Evolutionary conservation across 2,797 vertebrate genomes (phyloP).

Genomic region (Oceanodroma leucorhoa): DNA sequence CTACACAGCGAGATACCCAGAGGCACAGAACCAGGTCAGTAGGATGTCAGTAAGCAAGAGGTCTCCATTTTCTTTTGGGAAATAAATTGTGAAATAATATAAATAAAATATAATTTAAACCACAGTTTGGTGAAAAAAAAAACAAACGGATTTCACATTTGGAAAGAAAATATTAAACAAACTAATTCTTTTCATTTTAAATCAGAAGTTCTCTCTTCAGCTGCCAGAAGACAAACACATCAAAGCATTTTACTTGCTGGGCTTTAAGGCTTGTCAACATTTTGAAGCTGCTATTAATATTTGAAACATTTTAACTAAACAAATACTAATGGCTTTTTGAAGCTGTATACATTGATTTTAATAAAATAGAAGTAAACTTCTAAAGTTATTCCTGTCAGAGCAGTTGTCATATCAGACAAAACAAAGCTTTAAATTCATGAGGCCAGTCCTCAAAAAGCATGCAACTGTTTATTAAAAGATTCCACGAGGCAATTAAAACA

Average conservation of each 20-base stretch:
- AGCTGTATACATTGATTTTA: background rate
- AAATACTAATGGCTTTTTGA: background rate
- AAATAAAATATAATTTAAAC: background rate
- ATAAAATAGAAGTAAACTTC: background rate
- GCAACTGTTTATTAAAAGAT: background rate
- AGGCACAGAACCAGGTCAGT: background rate
- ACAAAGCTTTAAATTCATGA: background rate
- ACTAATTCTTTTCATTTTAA: conserved; percentile 20
- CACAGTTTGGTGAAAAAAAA: background rate
- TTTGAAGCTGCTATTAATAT: conserved; percentile 26
- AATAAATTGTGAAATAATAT: background rate
- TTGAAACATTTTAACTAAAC: conserved; percentile 24
- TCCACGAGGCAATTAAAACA: background rate
- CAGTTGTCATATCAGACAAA: background rate
- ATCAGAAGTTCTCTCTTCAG: background rate
- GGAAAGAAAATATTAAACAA: conserved; percentile 24
- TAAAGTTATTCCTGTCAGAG: background rate
- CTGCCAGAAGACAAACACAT: conserved; percentile 37
- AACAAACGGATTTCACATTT: background rate
- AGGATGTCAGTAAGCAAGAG: background rate
- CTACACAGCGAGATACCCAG: accelerated
- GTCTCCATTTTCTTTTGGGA: background rate
- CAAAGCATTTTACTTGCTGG: conserved; percentile 21
- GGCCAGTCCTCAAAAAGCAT: background rate
- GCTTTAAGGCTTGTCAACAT: conserved; percentile 16